Conservation (phyloP, 2,113 vertebrate species). For the Dendropsophus ebraccatus region DNA sequence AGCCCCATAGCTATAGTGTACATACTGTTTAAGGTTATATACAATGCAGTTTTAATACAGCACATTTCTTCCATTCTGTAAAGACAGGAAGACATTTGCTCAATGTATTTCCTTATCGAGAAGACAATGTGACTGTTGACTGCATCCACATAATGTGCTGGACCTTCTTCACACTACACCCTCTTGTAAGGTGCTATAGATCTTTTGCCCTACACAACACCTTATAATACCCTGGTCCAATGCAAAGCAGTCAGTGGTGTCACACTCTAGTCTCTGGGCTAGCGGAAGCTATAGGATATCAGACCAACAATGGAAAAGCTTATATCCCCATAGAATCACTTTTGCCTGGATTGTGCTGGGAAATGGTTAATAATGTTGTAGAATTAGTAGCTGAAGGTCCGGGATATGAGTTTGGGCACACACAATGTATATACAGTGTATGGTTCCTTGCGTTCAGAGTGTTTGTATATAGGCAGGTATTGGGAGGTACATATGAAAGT, state of each 20-base stretch:
- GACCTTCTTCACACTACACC: neutral
- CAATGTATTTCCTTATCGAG: constrained; percentile 74
- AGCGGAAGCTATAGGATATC: neutral
- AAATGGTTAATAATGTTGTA: neutral
- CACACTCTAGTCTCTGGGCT: neutral
- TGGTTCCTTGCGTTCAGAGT: too few relatives aligned
- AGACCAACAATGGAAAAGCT: neutral
- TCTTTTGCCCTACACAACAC: neutral
- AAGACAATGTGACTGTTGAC: constrained; percentile 55
- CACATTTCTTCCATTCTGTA: constrained; percentile 72
- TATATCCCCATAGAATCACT: neutral
- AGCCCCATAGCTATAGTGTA: neutral
- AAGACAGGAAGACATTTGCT: constrained; percentile 79
- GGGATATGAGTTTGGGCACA: neutral
- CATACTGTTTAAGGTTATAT: neutral
- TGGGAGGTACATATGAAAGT: too few relatives aligned
- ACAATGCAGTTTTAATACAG: neutral
- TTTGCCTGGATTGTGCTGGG: neutral
- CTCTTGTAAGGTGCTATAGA: neutral
- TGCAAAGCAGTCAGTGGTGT: neutral
- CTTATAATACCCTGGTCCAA: neutral
- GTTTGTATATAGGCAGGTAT: too few relatives aligned
- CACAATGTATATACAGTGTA: neutral
- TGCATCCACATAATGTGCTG: neutral
- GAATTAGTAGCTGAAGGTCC: neutral